Conservation (phyloP, 2,797 vertebrate genomes). For the Balearica regulorum region DNA sequence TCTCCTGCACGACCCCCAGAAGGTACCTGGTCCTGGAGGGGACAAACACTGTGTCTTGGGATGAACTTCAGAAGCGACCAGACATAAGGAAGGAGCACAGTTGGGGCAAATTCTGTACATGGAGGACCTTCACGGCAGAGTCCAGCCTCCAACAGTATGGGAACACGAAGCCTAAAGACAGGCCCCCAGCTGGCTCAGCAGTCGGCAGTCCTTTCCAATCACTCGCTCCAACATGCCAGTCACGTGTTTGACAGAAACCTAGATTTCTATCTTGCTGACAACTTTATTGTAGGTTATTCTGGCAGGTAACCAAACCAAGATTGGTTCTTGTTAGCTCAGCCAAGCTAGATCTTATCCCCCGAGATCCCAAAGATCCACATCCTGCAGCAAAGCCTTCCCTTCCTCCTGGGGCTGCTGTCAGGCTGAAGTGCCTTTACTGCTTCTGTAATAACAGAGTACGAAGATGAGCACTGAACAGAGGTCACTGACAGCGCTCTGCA, state of each 20-base stretch:
- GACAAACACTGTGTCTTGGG: neutral
- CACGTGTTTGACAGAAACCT: neutral
- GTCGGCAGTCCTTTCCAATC: neutral
- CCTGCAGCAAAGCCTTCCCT: slow-evolving; percentile 14
- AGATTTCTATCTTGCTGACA: neutral
- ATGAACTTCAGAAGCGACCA: neutral
- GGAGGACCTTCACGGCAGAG: neutral
- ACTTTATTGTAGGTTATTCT: neutral
- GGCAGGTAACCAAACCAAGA: neutral
- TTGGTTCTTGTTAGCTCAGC: neutral
- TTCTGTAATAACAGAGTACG: neutral
- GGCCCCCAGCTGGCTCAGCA: neutral
- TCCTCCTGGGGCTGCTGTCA: neutral
- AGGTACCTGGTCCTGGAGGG: neutral
- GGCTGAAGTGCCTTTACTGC: neutral
- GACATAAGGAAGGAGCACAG: neutral
- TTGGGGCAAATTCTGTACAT: neutral
- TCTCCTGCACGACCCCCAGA: neutral
- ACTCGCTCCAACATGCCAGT: neutral
- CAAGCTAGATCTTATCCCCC: neutral
- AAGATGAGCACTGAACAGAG: neutral
- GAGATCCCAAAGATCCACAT: neutral
- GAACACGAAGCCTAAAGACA: neutral
- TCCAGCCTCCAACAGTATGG: neutral
- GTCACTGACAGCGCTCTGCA: neutral